Percentiles rank a stretch among this genome's conserved stretches.
phyloP scores from a whole-genome alignment of 2,888 invertebrate genomes.

The Diplolepis rosae region DNA sequence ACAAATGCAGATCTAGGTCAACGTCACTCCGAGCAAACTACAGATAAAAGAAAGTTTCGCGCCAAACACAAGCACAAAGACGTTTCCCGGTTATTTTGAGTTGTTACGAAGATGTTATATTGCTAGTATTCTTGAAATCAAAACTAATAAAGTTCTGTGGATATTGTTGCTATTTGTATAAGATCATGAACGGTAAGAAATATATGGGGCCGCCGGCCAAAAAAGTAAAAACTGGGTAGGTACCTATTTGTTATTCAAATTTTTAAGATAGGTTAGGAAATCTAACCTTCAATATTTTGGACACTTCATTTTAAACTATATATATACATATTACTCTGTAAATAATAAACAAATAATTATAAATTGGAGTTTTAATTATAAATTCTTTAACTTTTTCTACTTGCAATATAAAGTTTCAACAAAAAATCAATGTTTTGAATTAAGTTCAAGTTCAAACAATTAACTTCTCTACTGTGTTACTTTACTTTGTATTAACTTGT shows the following conservation, averaged over 20 bases:
- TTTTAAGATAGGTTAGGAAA: background rate
- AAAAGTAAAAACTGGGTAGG: slow-evolving; percentile 37
- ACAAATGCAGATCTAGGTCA: too few species aligned
- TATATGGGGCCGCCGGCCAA: slow-evolving; percentile 37
- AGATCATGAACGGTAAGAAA: slow-evolving; percentile 33
- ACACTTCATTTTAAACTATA: background rate
- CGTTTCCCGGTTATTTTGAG: background rate
- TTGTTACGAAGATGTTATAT: too few species aligned
- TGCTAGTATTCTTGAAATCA: too few species aligned
- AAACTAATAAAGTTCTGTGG: background rate
- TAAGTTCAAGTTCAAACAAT: too few species aligned
- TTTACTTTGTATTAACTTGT: too few species aligned
- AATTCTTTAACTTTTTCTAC: too few species aligned
- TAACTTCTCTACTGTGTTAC: too few species aligned
- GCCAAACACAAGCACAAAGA: background rate
- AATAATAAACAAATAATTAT: background rate
- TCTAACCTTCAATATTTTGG: slow-evolving; percentile 29
- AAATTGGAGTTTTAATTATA: too few species aligned
- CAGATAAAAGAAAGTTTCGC: too few species aligned
- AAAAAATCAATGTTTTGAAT: too few species aligned
- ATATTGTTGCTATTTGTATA: background rate
- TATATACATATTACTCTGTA: background rate
- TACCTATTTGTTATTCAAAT: background rate
- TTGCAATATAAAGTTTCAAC: too few species aligned
- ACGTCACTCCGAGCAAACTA: too few species aligned